A percentile compares a stretch with the other conserved stretches of the same genome.
Conservation (phyloP, 2,113 vertebrate genomes). For the Elaphurus davidianus region DNA sequence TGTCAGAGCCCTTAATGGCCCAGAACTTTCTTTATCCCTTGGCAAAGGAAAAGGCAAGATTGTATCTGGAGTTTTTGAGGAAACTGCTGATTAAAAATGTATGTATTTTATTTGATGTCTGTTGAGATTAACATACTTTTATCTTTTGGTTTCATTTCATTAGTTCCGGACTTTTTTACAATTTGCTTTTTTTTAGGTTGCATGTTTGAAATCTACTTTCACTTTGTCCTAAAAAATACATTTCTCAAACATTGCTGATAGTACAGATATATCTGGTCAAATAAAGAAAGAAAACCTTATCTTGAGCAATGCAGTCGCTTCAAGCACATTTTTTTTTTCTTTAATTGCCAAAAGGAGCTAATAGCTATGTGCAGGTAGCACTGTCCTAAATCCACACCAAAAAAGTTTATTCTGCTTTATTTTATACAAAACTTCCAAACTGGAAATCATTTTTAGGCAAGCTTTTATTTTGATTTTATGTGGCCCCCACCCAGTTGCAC, state of each 20-base stretch:
- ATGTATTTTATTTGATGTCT: neutral
- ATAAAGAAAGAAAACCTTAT: neutral
- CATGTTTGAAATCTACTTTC: neutral
- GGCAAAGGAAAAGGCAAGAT: neutral
- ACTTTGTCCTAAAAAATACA: neutral
- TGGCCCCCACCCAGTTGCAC: neutral
- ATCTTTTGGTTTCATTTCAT: constrained; percentile 1
- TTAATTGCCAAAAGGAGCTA: neutral
- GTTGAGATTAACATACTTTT: constrained; percentile 13
- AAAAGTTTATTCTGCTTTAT: neutral
- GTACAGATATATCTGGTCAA: neutral
- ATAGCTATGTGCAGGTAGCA: neutral
- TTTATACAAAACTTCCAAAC: neutral
- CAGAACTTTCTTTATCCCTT: neutral
- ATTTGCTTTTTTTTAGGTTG: neutral
- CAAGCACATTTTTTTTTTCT: neutral
- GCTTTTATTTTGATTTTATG: neutral
- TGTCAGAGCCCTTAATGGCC: neutral
- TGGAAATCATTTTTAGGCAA: neutral
- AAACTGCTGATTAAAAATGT: neutral
- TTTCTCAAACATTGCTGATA: neutral
- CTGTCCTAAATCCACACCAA: neutral
- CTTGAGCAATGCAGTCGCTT: neutral
- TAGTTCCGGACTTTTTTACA: neutral
- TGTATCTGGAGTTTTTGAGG: neutral